Conservation (phyloP, 2,113 vertebrate species). For the Porphyrio hochstetteri region DNA sequence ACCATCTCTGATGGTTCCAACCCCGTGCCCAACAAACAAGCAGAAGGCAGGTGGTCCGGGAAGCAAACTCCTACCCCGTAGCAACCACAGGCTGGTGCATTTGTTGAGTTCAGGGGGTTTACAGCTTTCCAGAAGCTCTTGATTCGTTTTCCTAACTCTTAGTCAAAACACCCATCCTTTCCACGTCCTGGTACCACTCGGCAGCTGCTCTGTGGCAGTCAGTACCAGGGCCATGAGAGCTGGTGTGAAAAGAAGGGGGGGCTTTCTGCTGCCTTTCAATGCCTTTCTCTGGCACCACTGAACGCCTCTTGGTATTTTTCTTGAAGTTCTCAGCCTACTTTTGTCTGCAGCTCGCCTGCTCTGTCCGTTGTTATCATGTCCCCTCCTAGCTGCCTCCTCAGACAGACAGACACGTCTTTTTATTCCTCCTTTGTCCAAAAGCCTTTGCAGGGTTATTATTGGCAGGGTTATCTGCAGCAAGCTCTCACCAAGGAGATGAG, state of each 20-base stretch:
- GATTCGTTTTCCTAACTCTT: not conserved
- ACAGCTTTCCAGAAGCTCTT: not conserved
- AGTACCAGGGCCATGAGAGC: not conserved
- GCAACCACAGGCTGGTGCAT: fast-evolving
- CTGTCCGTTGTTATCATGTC: not conserved
- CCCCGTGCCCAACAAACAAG: not conserved
- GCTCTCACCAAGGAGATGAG: not conserved
- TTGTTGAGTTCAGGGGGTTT: not conserved
- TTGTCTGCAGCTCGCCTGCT: not conserved
- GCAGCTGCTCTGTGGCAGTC: not conserved
- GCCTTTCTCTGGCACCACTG: not conserved
- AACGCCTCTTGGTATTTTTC: not conserved
- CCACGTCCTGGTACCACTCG: not conserved
- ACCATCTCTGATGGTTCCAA: not conserved
- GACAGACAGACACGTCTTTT: not conserved
- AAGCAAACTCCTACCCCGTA: not conserved
- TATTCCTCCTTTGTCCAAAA: not conserved
- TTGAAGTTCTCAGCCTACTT: not conserved
- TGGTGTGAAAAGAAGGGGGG: not conserved
- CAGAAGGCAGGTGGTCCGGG: not conserved
- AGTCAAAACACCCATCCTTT: not conserved
- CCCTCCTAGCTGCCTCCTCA: not conserved
- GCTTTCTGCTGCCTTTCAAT: not conserved
- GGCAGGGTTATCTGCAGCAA: not conserved
- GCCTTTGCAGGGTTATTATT: not conserved